Evolutionary conservation across 1,140 invertebrate species (phyloP), one percentile per base, ranked within the genome.

Genomic region (Bombus turneri): DNA sequence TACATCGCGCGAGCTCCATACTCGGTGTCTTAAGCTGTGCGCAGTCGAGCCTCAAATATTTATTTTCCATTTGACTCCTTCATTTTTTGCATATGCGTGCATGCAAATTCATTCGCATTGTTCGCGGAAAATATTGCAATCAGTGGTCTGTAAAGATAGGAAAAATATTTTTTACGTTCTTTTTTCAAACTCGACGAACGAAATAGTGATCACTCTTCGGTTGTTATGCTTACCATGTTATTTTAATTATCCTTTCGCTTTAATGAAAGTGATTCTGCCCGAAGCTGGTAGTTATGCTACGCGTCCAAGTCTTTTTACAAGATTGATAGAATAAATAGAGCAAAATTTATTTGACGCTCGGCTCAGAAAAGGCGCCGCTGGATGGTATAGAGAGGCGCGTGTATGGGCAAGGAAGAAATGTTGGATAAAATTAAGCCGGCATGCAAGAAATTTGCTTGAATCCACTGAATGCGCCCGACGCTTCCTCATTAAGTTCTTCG

Each of bases 21-120:
- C 81, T 66, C 62, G 71, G 71, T 74, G 59, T 87, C 86, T 76
- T 66, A 25, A 83, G 62, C 57, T 28, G 59, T n/a, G 59, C 47
- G 31, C n/a, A 47, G 34, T 82, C 59, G 69, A 59, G 64, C 39
- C 41, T 83, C 76, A 84, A 90, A 91, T 91, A 91, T 91, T 86
- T 90, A 88, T 82, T 87, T 87, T 86, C 68, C 68, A 62, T 80
- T 13, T 31, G 13, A 37, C 13, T 64, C 9, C 13, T 5, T n/a
- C 47, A 47, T 75, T 75, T 39, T 37, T 66, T 18, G 6, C 13
- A 13, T 31, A n/a, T 47, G 3, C n/a, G 3, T 12, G 18, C 41
- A 18, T 31, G 41, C 28, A 53, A 22, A 53, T 6, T 53, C 18
- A 53, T 53, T 53, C 1, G 4, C 39, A 22, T 28, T 69, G 37